Evolutionary conservation across 2,113 vertebrate species (phyloP).

Genomic region (Oryzias melastigma): DNA sequence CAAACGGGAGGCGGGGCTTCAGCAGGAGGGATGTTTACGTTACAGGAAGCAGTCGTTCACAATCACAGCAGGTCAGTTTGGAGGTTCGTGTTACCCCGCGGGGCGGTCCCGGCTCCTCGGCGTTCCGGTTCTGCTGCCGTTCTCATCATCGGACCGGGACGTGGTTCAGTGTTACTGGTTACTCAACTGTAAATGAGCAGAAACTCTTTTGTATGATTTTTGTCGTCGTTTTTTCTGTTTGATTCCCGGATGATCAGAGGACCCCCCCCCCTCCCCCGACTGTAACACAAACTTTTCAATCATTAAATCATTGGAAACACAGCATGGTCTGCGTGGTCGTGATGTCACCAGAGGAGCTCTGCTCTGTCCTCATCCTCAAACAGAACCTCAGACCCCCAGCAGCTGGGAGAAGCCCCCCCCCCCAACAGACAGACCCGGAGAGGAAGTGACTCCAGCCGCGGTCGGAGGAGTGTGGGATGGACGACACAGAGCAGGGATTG

Average conservation of each 20-base stretch:
- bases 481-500: conserved; percentile 62
- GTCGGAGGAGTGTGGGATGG: conserved; percentile 45
- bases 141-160: conserved; percentile 60
- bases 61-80: conserved; percentile 34
- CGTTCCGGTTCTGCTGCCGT: conserved; percentile 55
- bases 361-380: conserved; percentile 44
- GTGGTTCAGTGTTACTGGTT: conserved; percentile 70
- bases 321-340: conserved; percentile 16
- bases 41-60: conserved; percentile 25
- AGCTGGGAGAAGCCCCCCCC: conserved; percentile 46
- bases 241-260: conserved; percentile 21
- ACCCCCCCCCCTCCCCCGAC: conserved; percentile 32
- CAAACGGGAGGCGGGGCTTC: conserved; percentile 38
- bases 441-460: conserved; percentile 74
- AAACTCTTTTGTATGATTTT: conserved; percentile 33
- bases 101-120: conserved; percentile 6
- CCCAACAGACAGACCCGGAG: conserved; percentile 55
- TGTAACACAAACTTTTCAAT: conserved; percentile 61
- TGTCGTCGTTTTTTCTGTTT: conserved; percentile 9
- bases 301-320: conserved; percentile 57
- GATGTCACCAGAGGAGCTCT: conserved; percentile 28
- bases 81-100: conserved; percentile 35
- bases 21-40: conserved; percentile 60
- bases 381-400: conserved; percentile 55
- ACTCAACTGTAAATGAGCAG: conserved; percentile 44